Evolutionary conservation across 2,888 invertebrate species (phyloP).

Genomic region (Noctua fimbriata): DNA sequence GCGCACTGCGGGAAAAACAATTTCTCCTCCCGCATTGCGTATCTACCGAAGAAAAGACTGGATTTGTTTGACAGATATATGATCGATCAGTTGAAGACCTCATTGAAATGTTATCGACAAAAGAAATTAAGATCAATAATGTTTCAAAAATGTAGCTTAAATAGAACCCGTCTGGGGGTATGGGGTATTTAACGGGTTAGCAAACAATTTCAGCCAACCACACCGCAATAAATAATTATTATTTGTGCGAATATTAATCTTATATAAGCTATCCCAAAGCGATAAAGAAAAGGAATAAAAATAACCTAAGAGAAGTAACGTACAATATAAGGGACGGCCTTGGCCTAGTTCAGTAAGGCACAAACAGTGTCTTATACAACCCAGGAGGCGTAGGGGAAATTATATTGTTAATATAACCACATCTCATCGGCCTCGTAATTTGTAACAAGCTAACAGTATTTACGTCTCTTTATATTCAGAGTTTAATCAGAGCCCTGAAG

Average conservation of each 20-base stretch:
- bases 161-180: background rate
- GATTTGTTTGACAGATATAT: constrained; percentile 7
- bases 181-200: background rate
- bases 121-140: background rate
- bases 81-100: constrained; percentile 9
- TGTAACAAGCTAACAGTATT: constrained; percentile 32
- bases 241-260: constrained; percentile 57
- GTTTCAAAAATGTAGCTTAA: background rate
- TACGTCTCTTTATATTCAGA: constrained; percentile 22
- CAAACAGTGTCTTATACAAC: constrained; percentile 63
- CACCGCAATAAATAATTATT: constrained; percentile 50
- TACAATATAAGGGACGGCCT: constrained; percentile 38
- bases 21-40: constrained; percentile 58
- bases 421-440: constrained; percentile 41
- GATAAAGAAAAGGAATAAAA: constrained; percentile 68
- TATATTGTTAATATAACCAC: constrained; percentile 59
- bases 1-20: constrained; percentile 63
- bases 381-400: constrained; percentile 49
- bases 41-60: constrained; percentile 27
- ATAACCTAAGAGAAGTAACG: constrained; percentile 57
- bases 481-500: constrained; percentile 22
- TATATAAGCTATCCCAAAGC: constrained; percentile 52
- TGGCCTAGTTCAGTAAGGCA: constrained; percentile 60
- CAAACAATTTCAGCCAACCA: constrained; percentile 15
- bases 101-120: constrained; percentile 7